These are phyloP conservation scores for Hapalemur alaotrensis DNA, from an alignment of 2,797 vertebrate genomes.

Conservation along the genomic window DNA sequence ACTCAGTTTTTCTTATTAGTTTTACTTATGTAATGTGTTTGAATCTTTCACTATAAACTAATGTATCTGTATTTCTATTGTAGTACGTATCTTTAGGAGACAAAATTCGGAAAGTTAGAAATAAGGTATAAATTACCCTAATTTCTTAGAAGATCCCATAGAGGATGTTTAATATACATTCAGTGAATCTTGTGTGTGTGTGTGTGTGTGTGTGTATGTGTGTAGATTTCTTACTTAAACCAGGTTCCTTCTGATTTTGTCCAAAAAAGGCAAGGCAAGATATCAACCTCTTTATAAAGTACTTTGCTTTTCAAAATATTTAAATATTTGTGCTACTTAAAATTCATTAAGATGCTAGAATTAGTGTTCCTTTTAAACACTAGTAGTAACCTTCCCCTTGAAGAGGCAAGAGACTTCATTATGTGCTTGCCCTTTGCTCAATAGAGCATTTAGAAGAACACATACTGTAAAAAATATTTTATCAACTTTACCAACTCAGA, in stretches of 20 bases:
- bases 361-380: not conserved
- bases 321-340: not conserved
- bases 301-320: not conserved
- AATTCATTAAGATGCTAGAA: not conserved
- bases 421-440: not conserved
- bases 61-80: not conserved
- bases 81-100: not conserved
- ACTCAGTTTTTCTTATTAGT: not conserved
- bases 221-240: not conserved
- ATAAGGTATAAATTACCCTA: not conserved
- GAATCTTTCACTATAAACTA: not conserved
- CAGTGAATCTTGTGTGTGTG: not conserved
- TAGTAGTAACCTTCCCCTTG: not conserved
- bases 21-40: constrained; percentile 9
- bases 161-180: not conserved
- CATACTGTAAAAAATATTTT: not conserved
- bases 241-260: not conserved
- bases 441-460: not conserved
- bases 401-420: not conserved
- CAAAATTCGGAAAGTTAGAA: not conserved
- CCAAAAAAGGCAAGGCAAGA: not conserved
- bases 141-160: not conserved
- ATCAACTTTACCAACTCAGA: not conserved
- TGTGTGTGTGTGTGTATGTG: not conserved
- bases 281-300: not conserved